Evolutionary conservation across 2,888 invertebrate genomes (phyloP).

Genomic region (Taenaris catops): DNA sequence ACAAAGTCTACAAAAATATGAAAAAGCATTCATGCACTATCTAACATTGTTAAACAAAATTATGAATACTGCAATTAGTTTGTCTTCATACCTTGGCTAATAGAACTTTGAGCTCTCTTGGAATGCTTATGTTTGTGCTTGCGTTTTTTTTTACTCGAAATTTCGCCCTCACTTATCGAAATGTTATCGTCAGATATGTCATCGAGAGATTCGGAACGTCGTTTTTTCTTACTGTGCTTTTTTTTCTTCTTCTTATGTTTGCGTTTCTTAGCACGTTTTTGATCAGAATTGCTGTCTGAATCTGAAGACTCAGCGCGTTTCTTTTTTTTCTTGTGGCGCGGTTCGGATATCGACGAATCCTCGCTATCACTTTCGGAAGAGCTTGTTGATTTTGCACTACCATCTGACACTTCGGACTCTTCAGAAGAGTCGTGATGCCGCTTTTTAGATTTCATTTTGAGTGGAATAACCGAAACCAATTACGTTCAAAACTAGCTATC

Average conservation of each 20-base stretch:
- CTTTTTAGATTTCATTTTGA: slow-evolving; percentile 63
- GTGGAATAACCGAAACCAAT: no score
- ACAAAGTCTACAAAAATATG: no score
- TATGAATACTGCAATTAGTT: no score
- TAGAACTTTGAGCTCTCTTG: slow-evolving; percentile 47
- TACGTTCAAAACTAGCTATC: not conserved
- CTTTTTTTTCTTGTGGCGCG: slow-evolving; percentile 66
- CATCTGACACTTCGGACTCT: slow-evolving; percentile 61
- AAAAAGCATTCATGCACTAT: no score
- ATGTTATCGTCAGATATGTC: slow-evolving; percentile 45
- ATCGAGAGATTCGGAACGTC: slow-evolving; percentile 49
- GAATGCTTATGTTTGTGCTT: slow-evolving; percentile 65
- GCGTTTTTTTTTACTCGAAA: slow-evolving; percentile 59
- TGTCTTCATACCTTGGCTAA: slow-evolving; percentile 43
- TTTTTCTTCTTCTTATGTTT: slow-evolving; percentile 77
- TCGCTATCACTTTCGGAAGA: slow-evolving; percentile 66
- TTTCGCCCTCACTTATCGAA: slow-evolving; percentile 60
- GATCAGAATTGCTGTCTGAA: slow-evolving; percentile 63
- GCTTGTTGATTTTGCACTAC: slow-evolving; percentile 54
- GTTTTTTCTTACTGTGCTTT: slow-evolving; percentile 68
- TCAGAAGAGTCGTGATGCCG: slow-evolving; percentile 63
- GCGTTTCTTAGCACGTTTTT: slow-evolving; percentile 62
- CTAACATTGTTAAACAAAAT: no score
- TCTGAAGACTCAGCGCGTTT: slow-evolving; percentile 64
- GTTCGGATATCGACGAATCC: slow-evolving; percentile 55